A percentile compares a stretch with the other conserved stretches of the same genome.
These are phyloP conservation scores for Macaria notata DNA, from an alignment of 2,888 invertebrate species.

Conservation along the genomic window DNA sequence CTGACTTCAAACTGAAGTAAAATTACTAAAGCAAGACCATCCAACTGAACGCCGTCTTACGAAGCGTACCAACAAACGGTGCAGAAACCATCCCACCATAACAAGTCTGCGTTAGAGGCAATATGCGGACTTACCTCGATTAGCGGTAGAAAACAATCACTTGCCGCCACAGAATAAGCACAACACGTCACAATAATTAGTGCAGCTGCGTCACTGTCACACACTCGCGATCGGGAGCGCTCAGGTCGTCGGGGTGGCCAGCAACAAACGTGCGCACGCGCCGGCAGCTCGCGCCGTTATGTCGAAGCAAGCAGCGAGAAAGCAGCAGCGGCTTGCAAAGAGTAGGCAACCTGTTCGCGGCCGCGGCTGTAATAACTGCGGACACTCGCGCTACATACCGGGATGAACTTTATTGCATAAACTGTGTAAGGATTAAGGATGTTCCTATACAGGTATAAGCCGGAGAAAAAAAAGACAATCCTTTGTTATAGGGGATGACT, in stretches of 20 bases:
- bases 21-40: background rate
- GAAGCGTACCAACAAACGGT: slow-evolving; percentile 16
- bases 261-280: slow-evolving; percentile 44
- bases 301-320: slow-evolving; percentile 52
- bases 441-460: too few relatives aligned
- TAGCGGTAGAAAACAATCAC: slow-evolving; percentile 20
- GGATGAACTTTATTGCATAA: slow-evolving; percentile 2
- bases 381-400: slow-evolving; percentile 19
- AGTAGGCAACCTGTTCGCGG: slow-evolving; percentile 22
- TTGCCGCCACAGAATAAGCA: slow-evolving; percentile 17
- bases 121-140: slow-evolving; percentile 16
- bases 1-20: too few relatives aligned
- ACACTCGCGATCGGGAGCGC: slow-evolving; percentile 34
- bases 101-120: background rate
- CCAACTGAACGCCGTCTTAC: slow-evolving; percentile 13
- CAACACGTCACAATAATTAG: slow-evolving; percentile 46
- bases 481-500: too few relatives aligned
- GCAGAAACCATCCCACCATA: slow-evolving; percentile 20
- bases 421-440: too few relatives aligned
- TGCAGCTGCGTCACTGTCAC: slow-evolving; percentile 34
- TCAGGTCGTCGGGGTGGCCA: slow-evolving; percentile 6
- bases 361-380: slow-evolving; percentile 17
- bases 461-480: too few relatives aligned
- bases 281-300: slow-evolving; percentile 65
- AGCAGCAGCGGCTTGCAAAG: slow-evolving; percentile 51